Evolutionary conservation across 1,140 invertebrate species (phyloP).

Genomic region (Cyclina sinensis): DNA sequence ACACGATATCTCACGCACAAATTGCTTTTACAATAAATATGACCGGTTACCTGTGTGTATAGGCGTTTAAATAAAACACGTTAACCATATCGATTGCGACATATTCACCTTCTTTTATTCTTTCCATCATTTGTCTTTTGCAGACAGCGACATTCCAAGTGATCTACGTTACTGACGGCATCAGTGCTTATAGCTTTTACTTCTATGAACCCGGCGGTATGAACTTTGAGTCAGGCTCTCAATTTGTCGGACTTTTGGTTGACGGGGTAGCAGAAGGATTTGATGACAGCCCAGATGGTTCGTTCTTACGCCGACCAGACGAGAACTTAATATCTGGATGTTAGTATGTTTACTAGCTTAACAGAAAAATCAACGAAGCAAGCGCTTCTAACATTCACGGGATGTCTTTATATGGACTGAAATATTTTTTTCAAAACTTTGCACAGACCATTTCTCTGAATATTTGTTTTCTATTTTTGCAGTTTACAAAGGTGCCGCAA

Average conservation of each 20-base stretch:
- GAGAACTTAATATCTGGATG: conserved; percentile 24
- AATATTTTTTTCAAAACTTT: too few species aligned
- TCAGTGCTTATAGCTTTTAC: conserved; percentile 24
- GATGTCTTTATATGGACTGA: too few species aligned
- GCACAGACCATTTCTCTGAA: too few species aligned
- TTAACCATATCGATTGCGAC: too few species aligned
- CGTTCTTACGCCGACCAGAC: conserved; percentile 1
- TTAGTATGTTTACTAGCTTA: too few species aligned
- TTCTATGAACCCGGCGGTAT: conserved; percentile 19
- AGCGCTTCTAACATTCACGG: too few species aligned
- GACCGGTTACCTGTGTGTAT: too few species aligned
- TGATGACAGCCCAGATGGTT: conserved; percentile 23
- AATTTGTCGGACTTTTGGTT: conserved; percentile 38
- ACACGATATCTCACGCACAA: too few species aligned
- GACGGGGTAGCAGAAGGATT: conserved; percentile 26
- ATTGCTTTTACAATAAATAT: too few species aligned
- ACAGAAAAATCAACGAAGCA: not conserved
- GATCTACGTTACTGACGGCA: conserved; percentile 16
- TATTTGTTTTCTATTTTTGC: not conserved
- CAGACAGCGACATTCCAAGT: conserved; percentile 54
- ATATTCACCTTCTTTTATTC: too few species aligned
- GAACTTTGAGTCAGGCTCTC: not conserved
- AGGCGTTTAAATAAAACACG: too few species aligned
- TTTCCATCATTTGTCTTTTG: not conserved
- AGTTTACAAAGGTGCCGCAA: conserved; percentile 8